Base-by-base conservation (phyloP, 2,888 invertebrate species). In the Sinodicranocentrus sp. region DNA sequence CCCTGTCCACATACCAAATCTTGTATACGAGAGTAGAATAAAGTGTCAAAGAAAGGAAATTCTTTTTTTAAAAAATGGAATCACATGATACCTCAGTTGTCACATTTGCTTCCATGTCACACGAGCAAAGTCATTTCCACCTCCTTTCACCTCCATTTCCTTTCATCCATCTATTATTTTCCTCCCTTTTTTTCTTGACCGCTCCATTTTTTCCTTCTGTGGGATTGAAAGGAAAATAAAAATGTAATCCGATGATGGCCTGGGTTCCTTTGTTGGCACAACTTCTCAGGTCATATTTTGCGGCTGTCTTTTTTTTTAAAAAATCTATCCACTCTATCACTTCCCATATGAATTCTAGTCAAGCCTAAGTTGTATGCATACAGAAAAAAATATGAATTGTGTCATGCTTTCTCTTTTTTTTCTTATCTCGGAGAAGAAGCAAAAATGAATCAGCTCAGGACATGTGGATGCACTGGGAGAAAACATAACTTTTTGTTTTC, bases 211-310 rank as follows among this genome's bases (percentile, higher is more conserved):
- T 67, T 67, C 65, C 72, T 33, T 59, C 57, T 43, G 65, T 77
- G 52, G 17, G 48, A 15, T 76, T 28, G 70, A 84, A 79, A 80
- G 76, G 61, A 70, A 76, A 80, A 80, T 71, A 57, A 23, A 54
- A 79, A 84, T 75, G 75, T 79, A 79, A 79, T 75, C 76, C 70
- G 71, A 75, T 84, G 71, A 71, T 80, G 80, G 79, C 10, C 54
- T 65, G 39, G 67, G 59, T 61, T 43, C 19, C 28, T 83, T 77
- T 83, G 77, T 83, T 83, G 65, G 44, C 54, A 26, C 28, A 76
- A 82, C 43, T 76, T 63, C 82, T 76, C 71, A 82, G 28, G 57
- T 19, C 43, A 54, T 6, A n/a, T 61, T 15, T 73, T 61, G 25
- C 0, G 10, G 25, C 10, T 6, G 23, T 43, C 10, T 48, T n/a